A percentile compares a stretch with the other conserved stretches of the same genome.
phyloP scores from a whole-genome alignment of 2,888 invertebrate genomes.

The Oscheius myriophilus region DNA sequence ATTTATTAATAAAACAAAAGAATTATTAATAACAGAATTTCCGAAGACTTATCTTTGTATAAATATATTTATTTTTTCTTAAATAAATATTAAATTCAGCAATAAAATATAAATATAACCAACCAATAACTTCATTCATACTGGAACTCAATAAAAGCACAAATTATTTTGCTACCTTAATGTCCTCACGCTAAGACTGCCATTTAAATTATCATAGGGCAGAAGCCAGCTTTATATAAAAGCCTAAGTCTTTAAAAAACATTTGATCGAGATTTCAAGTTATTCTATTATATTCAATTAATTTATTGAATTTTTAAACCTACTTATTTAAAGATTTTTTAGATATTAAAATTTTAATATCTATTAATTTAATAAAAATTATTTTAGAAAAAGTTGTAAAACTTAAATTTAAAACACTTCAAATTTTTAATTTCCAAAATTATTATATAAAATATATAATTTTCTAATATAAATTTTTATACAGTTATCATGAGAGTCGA shows the following conservation, averaged over 20 bases:
- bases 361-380: too few relatives aligned
- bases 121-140: slow-evolving; percentile 77
- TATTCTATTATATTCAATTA: slow-evolving; percentile 51
- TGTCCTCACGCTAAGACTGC: slow-evolving; percentile 83
- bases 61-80: slow-evolving; percentile 56
- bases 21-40: slow-evolving; percentile 55
- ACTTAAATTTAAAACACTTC: slow-evolving; percentile 53
- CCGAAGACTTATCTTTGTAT: slow-evolving; percentile 63
- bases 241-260: slow-evolving; percentile 62
- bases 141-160: slow-evolving; percentile 83
- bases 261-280: slow-evolving; percentile 70
- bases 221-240: slow-evolving; percentile 79
- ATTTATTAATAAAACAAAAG: slow-evolving; percentile 41
- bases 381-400: slow-evolving; percentile 54
- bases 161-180: slow-evolving; percentile 86
- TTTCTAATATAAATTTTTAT: slow-evolving; percentile 51
- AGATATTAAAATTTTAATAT: slow-evolving; percentile 32
- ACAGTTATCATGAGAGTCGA: slow-evolving; percentile 57
- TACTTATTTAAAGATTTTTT: slow-evolving; percentile 44
- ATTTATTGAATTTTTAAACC: too few relatives aligned
- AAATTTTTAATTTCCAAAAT: slow-evolving; percentile 50
- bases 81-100: slow-evolving; percentile 55
- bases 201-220: slow-evolving; percentile 82
- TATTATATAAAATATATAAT: slow-evolving; percentile 45
- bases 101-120: slow-evolving; percentile 53